phyloP scores from a whole-genome alignment of 2,888 invertebrate species.

The Ichneumon xanthorius region DNA sequence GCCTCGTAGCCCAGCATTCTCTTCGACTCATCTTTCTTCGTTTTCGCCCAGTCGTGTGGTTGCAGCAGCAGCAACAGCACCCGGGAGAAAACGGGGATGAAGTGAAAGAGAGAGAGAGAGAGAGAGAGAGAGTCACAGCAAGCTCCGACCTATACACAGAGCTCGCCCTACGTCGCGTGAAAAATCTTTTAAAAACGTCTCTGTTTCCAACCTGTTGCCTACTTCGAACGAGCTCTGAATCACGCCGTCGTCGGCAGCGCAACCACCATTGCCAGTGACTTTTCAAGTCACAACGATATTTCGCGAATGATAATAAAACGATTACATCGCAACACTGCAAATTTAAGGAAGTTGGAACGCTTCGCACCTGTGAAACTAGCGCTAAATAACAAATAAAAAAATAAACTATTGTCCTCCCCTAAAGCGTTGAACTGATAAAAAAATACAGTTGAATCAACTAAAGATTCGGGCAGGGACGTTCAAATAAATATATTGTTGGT shows the following conservation, averaged over 20 bases:
- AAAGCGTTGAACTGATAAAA: too few relatives aligned
- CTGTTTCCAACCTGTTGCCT: conserved; percentile 69
- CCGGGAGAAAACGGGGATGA: conserved; percentile 8
- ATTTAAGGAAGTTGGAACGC: background rate
- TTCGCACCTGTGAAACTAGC: too few relatives aligned
- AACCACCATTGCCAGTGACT: background rate
- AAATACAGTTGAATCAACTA: too few relatives aligned
- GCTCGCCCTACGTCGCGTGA: conserved; percentile 17
- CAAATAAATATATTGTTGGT: too few relatives aligned
- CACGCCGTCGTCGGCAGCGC: conserved; percentile 1
- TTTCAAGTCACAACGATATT: background rate
- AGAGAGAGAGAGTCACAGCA: conserved; percentile 1
- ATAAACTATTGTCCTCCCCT: too few relatives aligned
- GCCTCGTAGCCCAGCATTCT: conserved; percentile 46
- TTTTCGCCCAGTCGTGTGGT: conserved; percentile 38
- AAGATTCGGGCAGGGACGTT: too few relatives aligned
- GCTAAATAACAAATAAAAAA: too few relatives aligned
- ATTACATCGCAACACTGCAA: background rate
- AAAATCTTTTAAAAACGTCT: conserved; percentile 67
- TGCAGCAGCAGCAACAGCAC: conserved; percentile 12
- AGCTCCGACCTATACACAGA: conserved; percentile 13
- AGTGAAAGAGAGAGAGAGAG: conserved; percentile 7
- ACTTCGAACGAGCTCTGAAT: conserved; percentile 16
- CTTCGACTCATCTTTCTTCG: conserved; percentile 66
- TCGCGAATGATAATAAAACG: background rate